Conservation (phyloP, 1,140 invertebrate species). For the Tetramorium simillimum region DNA sequence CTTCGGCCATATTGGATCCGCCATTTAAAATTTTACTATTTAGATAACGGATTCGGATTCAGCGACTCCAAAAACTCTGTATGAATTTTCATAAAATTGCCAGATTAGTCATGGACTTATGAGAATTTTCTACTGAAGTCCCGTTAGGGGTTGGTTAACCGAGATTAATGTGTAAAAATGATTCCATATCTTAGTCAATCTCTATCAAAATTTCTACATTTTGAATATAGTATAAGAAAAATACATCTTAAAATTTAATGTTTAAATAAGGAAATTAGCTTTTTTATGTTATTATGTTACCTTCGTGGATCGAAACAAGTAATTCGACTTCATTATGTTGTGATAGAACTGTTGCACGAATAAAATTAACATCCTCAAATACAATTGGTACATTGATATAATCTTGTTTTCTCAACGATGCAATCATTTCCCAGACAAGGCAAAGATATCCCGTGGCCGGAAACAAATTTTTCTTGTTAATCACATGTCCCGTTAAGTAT, state of each 20-base stretch:
- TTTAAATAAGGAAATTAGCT: background rate
- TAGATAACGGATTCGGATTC: too few species aligned
- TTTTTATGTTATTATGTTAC: conserved; percentile 65
- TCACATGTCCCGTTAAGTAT: conserved; percentile 93
- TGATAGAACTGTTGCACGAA: conserved; percentile 92
- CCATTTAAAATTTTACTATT: too few species aligned
- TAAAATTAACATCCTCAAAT: conserved; percentile 95
- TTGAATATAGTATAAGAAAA: background rate
- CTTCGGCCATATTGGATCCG: too few species aligned
- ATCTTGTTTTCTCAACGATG: conserved; percentile 90
- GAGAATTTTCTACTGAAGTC: too few species aligned
- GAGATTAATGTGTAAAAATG: too few species aligned
- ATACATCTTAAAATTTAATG: background rate
- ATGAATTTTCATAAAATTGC: too few species aligned
- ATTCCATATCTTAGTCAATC: background rate
- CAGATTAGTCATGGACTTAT: too few species aligned
- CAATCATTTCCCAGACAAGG: conserved; percentile 95
- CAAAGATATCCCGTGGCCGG: conserved; percentile 96
- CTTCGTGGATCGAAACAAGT: conserved; percentile 92
- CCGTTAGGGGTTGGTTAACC: too few species aligned
- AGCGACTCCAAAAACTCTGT: too few species aligned
- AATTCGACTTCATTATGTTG: conserved; percentile 90
- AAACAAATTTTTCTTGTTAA: conserved; percentile 94
- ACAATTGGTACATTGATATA: conserved; percentile 92
- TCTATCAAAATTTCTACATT: background rate